phyloP scores from a whole-genome alignment of 2,888 invertebrate genomes.

The Rhagonycha lutea region DNA sequence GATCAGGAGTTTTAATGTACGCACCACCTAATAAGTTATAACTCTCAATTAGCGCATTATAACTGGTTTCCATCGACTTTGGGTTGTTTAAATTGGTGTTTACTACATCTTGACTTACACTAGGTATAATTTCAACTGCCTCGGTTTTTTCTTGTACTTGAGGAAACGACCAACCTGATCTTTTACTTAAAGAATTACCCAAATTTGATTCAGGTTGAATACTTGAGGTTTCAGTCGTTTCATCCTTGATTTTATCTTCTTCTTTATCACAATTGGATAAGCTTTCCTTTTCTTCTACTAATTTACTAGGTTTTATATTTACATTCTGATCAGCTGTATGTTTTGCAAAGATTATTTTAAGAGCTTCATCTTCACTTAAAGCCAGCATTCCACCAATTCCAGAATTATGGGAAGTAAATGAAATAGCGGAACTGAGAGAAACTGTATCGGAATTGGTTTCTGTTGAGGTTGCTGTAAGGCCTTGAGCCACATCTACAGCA shows the following conservation, averaged over 20 bases:
- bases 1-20: slow-evolving; percentile 58
- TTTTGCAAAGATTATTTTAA: slow-evolving; percentile 69
- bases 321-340: slow-evolving; percentile 41
- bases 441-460: slow-evolving; percentile 46
- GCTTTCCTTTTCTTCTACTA: neutral
- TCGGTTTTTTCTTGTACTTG: slow-evolving; percentile 37
- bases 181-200: slow-evolving; percentile 69
- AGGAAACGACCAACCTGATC: slow-evolving; percentile 67
- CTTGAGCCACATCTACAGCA: slow-evolving; percentile 78
- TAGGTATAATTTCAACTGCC: slow-evolving; percentile 5
- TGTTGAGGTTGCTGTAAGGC: slow-evolving; percentile 42
- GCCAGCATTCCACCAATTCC: slow-evolving; percentile 59
- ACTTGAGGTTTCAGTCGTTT: slow-evolving; percentile 34
- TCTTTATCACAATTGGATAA: slow-evolving; percentile 1
- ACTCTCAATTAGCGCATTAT: slow-evolving; percentile 63
- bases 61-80: slow-evolving; percentile 58
- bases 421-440: slow-evolving; percentile 51
- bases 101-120: neutral
- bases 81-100: slow-evolving; percentile 28
- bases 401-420: slow-evolving; percentile 55
- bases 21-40: slow-evolving; percentile 58
- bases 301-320: neutral
- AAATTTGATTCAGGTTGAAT: slow-evolving; percentile 44
- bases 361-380: slow-evolving; percentile 72
- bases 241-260: slow-evolving; percentile 21